Percentiles rank a stretch among this genome's conserved stretches.
phyloP scores from a whole-genome alignment of 2,888 invertebrate genomes.

The Penaeus monodon region DNA sequence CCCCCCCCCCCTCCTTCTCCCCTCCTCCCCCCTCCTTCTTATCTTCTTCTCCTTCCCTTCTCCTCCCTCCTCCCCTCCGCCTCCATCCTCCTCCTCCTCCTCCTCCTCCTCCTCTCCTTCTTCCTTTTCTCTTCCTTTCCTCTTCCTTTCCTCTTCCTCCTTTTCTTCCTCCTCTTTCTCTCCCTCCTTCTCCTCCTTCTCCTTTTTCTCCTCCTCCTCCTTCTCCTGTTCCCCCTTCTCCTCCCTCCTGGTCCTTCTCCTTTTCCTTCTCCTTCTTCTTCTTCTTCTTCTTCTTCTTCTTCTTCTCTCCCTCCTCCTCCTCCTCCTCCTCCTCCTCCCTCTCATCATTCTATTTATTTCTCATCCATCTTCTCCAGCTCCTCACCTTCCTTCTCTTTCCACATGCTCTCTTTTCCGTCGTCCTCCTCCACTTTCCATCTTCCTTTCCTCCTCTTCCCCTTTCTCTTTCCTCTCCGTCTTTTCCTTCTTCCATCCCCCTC shows the following conservation, averaged over 20 bases:
- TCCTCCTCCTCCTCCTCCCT: neutral
- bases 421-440: too few species aligned
- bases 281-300: neutral
- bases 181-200: neutral
- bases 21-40: too few species aligned
- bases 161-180: neutral
- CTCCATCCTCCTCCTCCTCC: neutral
- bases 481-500: too few species aligned
- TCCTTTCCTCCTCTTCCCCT: too few species aligned
- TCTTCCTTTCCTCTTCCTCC: neutral
- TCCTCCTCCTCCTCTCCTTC: neutral
- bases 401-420: too few species aligned
- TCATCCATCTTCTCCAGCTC: neutral
- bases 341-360: neutral
- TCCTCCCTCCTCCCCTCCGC: too few species aligned
- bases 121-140: constrained; percentile 11
- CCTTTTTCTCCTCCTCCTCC: too few species aligned
- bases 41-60: too few species aligned
- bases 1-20: too few species aligned
- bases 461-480: too few species aligned
- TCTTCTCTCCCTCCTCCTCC: neutral
- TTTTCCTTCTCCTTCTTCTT: neutral
- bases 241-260: too few species aligned
- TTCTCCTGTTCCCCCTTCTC: neutral
- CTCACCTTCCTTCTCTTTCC: neutral